Evolutionary conservation across 2,797 vertebrate species (phyloP).

Genomic region (Sebastes kiyomatsui): DNA sequence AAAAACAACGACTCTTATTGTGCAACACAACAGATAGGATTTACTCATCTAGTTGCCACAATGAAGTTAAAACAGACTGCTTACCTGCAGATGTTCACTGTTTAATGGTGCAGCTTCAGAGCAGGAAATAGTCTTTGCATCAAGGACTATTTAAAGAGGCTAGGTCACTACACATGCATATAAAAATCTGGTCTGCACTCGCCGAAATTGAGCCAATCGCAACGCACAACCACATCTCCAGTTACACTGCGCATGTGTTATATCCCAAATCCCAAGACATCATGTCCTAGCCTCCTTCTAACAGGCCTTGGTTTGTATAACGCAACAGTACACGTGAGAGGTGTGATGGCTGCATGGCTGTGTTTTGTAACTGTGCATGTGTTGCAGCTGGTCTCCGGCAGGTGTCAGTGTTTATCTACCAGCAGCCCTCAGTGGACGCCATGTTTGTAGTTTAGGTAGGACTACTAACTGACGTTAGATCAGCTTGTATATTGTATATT

Average conservation of each 20-base stretch:
- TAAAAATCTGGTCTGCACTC: too few relatives aligned
- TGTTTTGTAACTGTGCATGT: constrained; percentile 72
- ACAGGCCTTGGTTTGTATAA: constrained; percentile 22
- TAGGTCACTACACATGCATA: too few relatives aligned
- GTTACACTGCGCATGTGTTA: too few relatives aligned
- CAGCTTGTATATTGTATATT: too few relatives aligned
- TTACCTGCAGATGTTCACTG: constrained; percentile 12
- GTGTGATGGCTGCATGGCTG: constrained; percentile 1
- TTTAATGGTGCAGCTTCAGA: neutral
- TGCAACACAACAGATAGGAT: neutral
- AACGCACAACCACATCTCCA: too few relatives aligned
- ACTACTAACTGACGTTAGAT: constrained; percentile 12
- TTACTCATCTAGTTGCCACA: neutral
- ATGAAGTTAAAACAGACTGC: fast-evolving
- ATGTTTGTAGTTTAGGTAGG: constrained; percentile 24
- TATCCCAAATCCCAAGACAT: too few relatives aligned
- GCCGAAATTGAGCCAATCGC: too few relatives aligned
- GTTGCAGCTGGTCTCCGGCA: constrained; percentile 7
- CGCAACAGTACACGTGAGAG: constrained; percentile 36
- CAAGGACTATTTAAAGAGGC: too few relatives aligned
- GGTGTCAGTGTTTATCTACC: constrained; percentile 23
- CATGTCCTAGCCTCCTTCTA: too few relatives aligned
- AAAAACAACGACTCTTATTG: neutral
- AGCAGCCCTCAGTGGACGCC: neutral
- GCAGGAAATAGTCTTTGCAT: constrained; percentile 4